A percentile compares a stretch with the other conserved stretches of the same genome.
phyloP scores from a whole-genome alignment of 1,140 invertebrate genomes.

The Melitaea cinxia region DNA sequence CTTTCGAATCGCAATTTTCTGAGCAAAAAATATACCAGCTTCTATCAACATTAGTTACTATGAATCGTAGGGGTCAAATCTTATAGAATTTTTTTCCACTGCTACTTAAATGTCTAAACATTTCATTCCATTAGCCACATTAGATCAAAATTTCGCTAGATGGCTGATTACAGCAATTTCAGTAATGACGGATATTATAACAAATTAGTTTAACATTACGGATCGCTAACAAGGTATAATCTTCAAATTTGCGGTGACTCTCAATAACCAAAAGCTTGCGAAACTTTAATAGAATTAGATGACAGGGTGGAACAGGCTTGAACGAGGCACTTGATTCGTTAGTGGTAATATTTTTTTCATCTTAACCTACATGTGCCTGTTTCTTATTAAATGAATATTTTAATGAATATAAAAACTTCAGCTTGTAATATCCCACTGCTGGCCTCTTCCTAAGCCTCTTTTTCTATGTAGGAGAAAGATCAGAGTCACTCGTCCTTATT shows the following conservation, averaged over 20 bases:
- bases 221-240: constrained; percentile 50
- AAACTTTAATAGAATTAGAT: constrained; percentile 67
- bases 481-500: too few relatives aligned
- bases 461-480: too few relatives aligned
- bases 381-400: too few relatives aligned
- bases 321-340: neutral
- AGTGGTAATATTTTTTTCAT: neutral
- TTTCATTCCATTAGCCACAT: constrained; percentile 17
- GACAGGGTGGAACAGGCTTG: neutral
- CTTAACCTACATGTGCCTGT: too few relatives aligned
- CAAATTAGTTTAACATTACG: constrained; percentile 50
- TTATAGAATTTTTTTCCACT: too few relatives aligned
- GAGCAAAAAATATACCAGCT: too few relatives aligned
- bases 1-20: too few relatives aligned
- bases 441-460: too few relatives aligned
- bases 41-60: too few relatives aligned
- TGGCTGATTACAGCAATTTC: constrained; percentile 32
- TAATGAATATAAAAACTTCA: too few relatives aligned
- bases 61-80: too few relatives aligned
- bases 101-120: neutral
- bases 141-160: constrained; percentile 15
- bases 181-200: constrained; percentile 44
- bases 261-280: constrained; percentile 48
- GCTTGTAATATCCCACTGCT: too few relatives aligned
- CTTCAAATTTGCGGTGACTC: constrained; percentile 55